These are phyloP conservation scores for Neoitamus cyanurus DNA, from an alignment of 2,888 invertebrate species.

Conservation along the genomic window DNA sequence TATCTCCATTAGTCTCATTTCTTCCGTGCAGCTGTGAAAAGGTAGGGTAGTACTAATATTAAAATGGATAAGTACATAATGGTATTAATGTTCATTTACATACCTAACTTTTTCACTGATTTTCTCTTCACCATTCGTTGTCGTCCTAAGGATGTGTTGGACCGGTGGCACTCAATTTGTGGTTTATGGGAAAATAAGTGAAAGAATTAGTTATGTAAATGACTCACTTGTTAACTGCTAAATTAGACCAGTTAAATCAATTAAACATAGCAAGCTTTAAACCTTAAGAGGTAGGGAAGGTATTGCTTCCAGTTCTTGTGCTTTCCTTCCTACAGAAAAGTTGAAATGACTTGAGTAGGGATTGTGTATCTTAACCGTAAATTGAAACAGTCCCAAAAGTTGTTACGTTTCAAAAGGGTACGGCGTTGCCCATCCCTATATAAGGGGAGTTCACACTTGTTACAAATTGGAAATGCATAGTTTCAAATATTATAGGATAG, in stretches of 20 bases:
- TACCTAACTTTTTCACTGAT: conserved; percentile 5
- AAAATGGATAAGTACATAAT: background rate
- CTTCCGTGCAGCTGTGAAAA: background rate
- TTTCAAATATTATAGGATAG: background rate
- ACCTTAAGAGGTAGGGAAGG: background rate
- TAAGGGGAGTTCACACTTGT: background rate
- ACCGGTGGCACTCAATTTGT: background rate
- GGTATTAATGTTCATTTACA: background rate
- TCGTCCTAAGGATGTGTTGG: conserved; percentile 5
- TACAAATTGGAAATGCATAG: background rate
- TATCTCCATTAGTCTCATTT: background rate
- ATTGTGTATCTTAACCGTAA: background rate
- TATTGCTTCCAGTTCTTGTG: background rate
- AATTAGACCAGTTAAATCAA: background rate
- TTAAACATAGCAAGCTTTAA: background rate
- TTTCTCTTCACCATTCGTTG: background rate
- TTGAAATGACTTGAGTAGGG: background rate
- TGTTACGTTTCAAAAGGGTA: background rate
- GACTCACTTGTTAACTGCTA: background rate
- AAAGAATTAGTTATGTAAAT: conserved; percentile 5
- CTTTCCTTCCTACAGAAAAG: background rate
- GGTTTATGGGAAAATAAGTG: conserved; percentile 5
- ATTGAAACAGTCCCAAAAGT: background rate
- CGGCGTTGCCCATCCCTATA: background rate
- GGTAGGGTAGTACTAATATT: background rate